Percentiles rank a stretch among this genome's conserved stretches.
phyloP scores from a whole-genome alignment of 2,797 vertebrate genomes.

The Argyrosomus regius region DNA sequence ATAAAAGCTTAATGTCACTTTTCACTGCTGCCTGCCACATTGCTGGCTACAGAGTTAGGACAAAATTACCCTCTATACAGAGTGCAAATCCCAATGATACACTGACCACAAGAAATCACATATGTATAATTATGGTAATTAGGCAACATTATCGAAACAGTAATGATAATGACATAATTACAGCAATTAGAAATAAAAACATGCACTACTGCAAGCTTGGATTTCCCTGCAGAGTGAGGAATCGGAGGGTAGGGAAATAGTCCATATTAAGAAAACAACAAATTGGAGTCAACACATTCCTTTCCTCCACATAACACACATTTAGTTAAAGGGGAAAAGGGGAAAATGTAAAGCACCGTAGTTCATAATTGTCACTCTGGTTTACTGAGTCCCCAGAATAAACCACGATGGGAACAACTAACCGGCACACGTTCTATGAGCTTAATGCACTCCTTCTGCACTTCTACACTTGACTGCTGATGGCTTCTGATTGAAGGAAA shows the following conservation, averaged over 20 bases:
- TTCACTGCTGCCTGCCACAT: conserved; percentile 3
- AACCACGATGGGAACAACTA: conserved; percentile 7
- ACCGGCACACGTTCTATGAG: conserved; percentile 6
- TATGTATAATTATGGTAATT: conserved; percentile 77
- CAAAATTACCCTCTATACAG: conserved; percentile 26
- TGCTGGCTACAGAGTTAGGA: conserved; percentile 8
- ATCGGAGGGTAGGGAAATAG: conserved; percentile 49
- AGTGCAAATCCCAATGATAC: conserved; percentile 34
- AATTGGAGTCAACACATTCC: conserved; percentile 48
- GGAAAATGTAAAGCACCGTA: conserved; percentile 23
- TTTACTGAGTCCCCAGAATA: conserved; percentile 18
- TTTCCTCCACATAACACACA: conserved; percentile 4
- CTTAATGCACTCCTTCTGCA: background rate
- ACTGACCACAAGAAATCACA: conserved; percentile 75
- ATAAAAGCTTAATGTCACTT: conserved; percentile 31
- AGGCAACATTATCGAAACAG: conserved; percentile 65
- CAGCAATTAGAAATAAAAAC: conserved; percentile 65
- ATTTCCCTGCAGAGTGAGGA: conserved; percentile 61
- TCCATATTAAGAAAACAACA: conserved; percentile 71
- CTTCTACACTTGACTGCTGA: conserved; percentile 9
- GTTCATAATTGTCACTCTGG: conserved; percentile 25
- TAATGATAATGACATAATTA: conserved; percentile 80
- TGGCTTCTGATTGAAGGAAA: conserved; percentile 37
- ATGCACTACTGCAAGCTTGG: conserved; percentile 55
- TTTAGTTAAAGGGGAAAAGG: background rate